phyloP scores from a whole-genome alignment of 1,140 invertebrate genomes.

The Stegodyphus mimosarum region DNA sequence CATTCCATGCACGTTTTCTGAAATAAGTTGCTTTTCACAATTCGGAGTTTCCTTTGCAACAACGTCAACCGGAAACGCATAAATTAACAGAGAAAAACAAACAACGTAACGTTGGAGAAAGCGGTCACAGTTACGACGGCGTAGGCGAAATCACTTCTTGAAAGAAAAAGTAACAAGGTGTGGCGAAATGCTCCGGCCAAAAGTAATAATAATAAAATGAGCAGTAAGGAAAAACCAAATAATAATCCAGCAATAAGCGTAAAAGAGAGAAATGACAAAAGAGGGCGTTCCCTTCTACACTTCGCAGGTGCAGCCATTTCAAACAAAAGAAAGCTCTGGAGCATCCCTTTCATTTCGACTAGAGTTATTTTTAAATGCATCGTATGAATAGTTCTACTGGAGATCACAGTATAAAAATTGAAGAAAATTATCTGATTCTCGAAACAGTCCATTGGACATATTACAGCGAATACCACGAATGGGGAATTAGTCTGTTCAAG shows the following conservation, averaged over 20 bases:
- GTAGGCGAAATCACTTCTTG: conserved; percentile 30
- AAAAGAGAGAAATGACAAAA: background rate
- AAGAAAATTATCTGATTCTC: no score
- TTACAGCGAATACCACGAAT: no score
- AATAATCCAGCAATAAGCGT: background rate
- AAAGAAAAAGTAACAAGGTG: conserved; percentile 30
- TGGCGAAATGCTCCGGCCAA: conserved; percentile 20
- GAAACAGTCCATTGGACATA: no score
- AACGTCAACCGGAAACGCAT: conserved; percentile 24
- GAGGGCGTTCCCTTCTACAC: background rate
- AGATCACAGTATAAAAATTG: no score
- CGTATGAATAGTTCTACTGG: no score
- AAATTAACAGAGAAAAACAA: conserved; percentile 34
- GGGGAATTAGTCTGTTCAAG: no score
- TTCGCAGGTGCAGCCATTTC: no score
- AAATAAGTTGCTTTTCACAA: background rate
- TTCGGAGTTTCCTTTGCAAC: background rate
- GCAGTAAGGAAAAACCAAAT: background rate
- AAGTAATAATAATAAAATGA: background rate
- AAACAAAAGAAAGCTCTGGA: no score
- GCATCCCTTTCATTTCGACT: no score
- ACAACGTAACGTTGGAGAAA: conserved; percentile 1
- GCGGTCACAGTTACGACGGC: conserved; percentile 22
- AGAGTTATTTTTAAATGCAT: no score
- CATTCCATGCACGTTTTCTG: background rate